Evolutionary conservation across 1,140 invertebrate genomes (phyloP), one percentile per base, ranked within the genome.

Genomic region (Heliconius himera): DNA sequence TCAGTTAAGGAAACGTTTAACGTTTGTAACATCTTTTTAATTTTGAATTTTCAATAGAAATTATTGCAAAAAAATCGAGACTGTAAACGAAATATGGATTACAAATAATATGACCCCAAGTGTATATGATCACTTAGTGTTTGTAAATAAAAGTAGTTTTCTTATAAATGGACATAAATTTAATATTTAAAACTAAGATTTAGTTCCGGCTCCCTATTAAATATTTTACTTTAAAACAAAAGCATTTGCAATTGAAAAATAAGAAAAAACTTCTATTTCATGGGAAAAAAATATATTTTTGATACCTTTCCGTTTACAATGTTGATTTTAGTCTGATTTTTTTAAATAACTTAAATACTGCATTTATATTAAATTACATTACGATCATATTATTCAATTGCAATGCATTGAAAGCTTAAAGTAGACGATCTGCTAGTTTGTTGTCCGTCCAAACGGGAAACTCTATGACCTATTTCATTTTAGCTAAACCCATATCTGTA

Each of bases 371-470:
- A n/a, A n/a, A n/a, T n/a, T 66, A 16, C 13, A 66, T 66, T 66
- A 66, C 60, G 22, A 13, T 66, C 60, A 16, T 66, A 66, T 66
- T 66, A 13, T 66, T 66, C 60, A 66, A 66, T 66, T 66, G 60
- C 60, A 66, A 66, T 5, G 26, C 26, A 9, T 16, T 66, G 26
- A 29, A 29, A 66, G 60, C 60, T 66, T 29, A 22, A 66, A 73
- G 83, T 82, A 82, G 78, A 75, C 56, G 74, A 82, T 77, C 76
- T 73, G 81, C 83, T 83, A 84, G 75, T 82, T 82, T 82, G 77
- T 80, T 74, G 81, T 92, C 91, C 91, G 91, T 92, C 91, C 91
- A 91, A 85, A 82, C 90, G 90, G 90, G 89, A 86, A 86, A 82
- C 76, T 83, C 78, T 87, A 85, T 83, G 84, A 86, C 74, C 79